Conservation (phyloP, 2,113 vertebrate species). For the Poeciliopsis retropinna region DNA sequence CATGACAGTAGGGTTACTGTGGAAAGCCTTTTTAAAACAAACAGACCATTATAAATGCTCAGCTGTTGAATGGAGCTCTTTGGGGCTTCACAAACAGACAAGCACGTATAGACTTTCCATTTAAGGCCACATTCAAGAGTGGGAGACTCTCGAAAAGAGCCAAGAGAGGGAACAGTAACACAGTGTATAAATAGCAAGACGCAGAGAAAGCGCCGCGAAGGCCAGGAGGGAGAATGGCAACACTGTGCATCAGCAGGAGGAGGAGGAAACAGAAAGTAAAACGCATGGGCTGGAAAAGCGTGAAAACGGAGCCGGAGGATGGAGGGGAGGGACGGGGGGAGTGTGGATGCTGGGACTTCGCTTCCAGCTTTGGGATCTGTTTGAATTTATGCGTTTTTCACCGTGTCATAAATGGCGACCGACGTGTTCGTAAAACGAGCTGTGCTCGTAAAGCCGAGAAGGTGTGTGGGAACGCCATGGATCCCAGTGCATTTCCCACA, state of each 20-base stretch:
- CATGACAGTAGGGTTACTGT: constrained; percentile 68
- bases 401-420: background rate
- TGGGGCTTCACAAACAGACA: constrained; percentile 59
- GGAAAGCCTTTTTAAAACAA: constrained; percentile 70
- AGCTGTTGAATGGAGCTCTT: constrained; percentile 66
- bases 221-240: constrained; percentile 51
- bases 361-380: background rate
- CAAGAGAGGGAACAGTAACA: constrained; percentile 66
- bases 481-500: too few relatives aligned
- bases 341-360: background rate
- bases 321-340: too few relatives aligned
- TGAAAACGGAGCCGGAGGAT: background rate
- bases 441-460: background rate
- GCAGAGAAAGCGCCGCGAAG: constrained; percentile 33
- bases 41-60: constrained; percentile 76
- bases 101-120: constrained; percentile 77
- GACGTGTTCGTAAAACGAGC: background rate
- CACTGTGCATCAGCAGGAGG: constrained; percentile 40
- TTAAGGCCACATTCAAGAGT: constrained; percentile 65
- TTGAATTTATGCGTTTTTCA: background rate
- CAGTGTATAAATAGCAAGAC: constrained; percentile 65
- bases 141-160: constrained; percentile 58
- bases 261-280: constrained; percentile 54
- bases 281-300: constrained; percentile 29
- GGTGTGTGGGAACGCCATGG: background rate